Evolutionary conservation across 2,888 invertebrate species (phyloP).

Genomic region (Phorcus lineatus): DNA sequence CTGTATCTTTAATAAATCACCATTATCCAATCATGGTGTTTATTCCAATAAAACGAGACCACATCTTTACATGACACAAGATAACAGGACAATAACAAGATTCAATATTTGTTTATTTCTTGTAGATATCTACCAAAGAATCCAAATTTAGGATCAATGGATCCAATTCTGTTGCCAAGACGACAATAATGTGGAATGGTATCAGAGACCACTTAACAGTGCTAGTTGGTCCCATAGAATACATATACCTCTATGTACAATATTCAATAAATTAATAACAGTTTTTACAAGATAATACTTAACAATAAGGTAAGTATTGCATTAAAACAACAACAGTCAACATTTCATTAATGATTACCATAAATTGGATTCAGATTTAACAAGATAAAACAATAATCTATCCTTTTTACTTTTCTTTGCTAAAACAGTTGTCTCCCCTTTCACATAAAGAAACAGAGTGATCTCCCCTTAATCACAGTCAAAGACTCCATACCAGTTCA

Average conservation of each 20-base stretch:
- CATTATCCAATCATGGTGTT: too few species aligned
- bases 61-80: too few species aligned
- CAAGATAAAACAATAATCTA: background rate
- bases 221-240: background rate
- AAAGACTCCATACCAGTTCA: background rate
- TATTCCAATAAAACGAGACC: too few species aligned
- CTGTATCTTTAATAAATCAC: too few species aligned
- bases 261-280: conserved; percentile 1
- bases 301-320: conserved; percentile 8
- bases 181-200: background rate
- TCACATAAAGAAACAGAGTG: background rate
- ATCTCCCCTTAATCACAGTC: background rate
- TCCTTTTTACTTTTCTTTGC: background rate
- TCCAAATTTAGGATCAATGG: background rate
- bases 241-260: background rate
- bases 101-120: too few species aligned
- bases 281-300: conserved; percentile 1
- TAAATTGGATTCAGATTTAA: background rate
- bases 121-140: background rate
- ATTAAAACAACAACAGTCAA: conserved; percentile 15
- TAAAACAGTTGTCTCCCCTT: background rate
- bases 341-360: background rate
- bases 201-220: too few species aligned
- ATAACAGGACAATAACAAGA: too few species aligned
- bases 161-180: background rate